Base-by-base conservation (phyloP, 1,140 invertebrate genomes). In the Diabrotica virgifera region DNA sequence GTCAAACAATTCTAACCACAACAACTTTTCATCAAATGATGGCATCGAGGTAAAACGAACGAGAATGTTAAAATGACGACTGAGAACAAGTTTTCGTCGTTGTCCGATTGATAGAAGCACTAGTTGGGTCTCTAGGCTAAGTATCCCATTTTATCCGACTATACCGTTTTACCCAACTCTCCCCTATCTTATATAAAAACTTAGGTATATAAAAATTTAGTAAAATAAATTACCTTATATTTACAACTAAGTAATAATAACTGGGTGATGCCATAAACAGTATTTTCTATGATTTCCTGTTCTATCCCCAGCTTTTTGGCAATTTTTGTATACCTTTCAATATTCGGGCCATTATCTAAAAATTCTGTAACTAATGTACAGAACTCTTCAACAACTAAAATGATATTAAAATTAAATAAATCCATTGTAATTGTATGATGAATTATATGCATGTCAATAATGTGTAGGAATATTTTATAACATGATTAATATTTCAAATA, bases 281-380 rank as follows among this genome's bases (percentile, higher is more conserved):
- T 79, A 70, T 80, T 80, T 68, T 80, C 78, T 52, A 86, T 81
- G n/a, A 73, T 59, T 38, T 81, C 76, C 7, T 75, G 38, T n/a
- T 81, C 72, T 9, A 82, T 79, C 7, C 82, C 70, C 36, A 86
- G 70, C 72, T 85, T 85, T 66, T 83, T 81, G 59, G 85, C 84
- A 63, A 85, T 84, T 54, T 83, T 77, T 52, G 66, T 78, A 68
- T 84, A 85, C 46, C 85, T 75, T 74, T 87, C 86, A n/a, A 78
- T 63, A 75, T 87, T 86, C 36, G 82, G 77, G 36, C 86, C 86
- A 78, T 86, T 87, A 66, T 84, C 81, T 9, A 88, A 64, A 76
- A 83, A 87, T 71, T 87, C 85, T 53, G 85, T 74, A 2, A 83
- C 79, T 54, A 87, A 75, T 78, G 87, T 88, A 72, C 86, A 87